Conservation (phyloP, 2,888 invertebrate species). For the Eupithecia dodoneata region DNA sequence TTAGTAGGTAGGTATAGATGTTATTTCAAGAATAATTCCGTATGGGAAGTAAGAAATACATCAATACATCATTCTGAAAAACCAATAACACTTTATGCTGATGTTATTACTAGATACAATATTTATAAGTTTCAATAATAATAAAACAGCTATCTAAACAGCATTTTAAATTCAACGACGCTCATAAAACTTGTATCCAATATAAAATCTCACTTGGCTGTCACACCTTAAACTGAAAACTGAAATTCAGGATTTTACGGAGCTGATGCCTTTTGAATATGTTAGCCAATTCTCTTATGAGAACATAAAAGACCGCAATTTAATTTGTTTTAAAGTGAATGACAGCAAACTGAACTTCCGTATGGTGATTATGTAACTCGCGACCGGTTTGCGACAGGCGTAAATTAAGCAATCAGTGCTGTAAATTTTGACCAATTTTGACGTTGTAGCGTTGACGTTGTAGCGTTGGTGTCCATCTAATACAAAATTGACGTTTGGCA, state of each 20-base stretch:
- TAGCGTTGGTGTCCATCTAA: no score
- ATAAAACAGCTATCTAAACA: conserved; percentile 5
- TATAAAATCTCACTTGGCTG: conserved; percentile 1
- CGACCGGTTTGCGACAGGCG: no score
- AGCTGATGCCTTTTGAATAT: neutral
- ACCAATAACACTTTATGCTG: neutral
- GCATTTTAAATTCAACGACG: conserved; percentile 14
- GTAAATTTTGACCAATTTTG: no score
- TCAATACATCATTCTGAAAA: neutral
- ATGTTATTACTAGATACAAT: neutral
- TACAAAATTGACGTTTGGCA: no score
- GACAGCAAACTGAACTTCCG: neutral
- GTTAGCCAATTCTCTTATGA: neutral
- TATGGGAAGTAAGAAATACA: neutral
- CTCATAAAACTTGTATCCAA: conserved; percentile 1
- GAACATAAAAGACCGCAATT: neutral
- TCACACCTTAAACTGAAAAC: neutral
- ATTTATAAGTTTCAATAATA: conserved; percentile 1
- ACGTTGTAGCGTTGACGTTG: no score
- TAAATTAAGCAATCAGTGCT: no score
- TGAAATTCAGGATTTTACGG: conserved; percentile 7
- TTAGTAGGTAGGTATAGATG: neutral
- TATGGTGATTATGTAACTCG: no score
- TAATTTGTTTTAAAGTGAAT: neutral
- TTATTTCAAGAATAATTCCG: no score